A percentile compares a stretch with the other conserved stretches of the same genome.
These are phyloP conservation scores for Cyclophora punctaria DNA, from an alignment of 2,888 invertebrate genomes.

Conservation along the genomic window DNA sequence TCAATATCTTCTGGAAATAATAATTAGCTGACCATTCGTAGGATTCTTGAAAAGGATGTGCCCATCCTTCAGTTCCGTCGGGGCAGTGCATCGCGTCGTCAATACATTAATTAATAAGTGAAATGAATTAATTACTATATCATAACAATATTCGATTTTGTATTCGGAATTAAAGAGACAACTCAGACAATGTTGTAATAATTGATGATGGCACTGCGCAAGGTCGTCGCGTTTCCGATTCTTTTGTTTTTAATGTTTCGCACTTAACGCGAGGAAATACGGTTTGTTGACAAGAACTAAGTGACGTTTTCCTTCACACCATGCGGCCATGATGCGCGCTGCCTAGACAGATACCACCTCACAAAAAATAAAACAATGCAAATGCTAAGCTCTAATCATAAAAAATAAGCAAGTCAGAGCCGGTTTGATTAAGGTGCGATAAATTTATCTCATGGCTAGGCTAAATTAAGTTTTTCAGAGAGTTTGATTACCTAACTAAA, in stretches of 20 bases:
- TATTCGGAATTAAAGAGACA: too few relatives aligned
- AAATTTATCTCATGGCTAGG: not conserved
- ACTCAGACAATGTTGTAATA: conserved; percentile 23
- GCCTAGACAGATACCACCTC: conserved; percentile 28
- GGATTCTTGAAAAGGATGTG: conserved; percentile 7
- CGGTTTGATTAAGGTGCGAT: conserved; percentile 4
- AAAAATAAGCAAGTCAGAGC: conserved; percentile 23
- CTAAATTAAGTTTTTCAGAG: too few relatives aligned
- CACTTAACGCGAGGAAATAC: conserved; percentile 62
- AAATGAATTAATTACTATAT: conserved; percentile 1
- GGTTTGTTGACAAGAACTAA: conserved; percentile 65
- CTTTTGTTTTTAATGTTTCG: conserved; percentile 55
- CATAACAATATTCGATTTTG: conserved; percentile 5
- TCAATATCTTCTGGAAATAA: too few relatives aligned
- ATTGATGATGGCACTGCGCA: conserved; percentile 41
- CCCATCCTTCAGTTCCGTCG: conserved; percentile 10
- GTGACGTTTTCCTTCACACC: conserved; percentile 51
- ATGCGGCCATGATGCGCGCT: conserved; percentile 44
- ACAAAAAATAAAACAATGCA: conserved; percentile 48
- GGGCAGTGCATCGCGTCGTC: conserved; percentile 4
- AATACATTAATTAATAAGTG: conserved; percentile 10
- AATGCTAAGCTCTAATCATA: conserved; percentile 29
- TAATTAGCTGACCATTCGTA: too few relatives aligned
- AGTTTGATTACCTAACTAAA: too few relatives aligned
- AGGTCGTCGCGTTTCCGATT: conserved; percentile 57